Evolutionary conservation across 1,140 invertebrate species (phyloP), one percentile per base, ranked within the genome.

Genomic region (Danaus melanippus): DNA sequence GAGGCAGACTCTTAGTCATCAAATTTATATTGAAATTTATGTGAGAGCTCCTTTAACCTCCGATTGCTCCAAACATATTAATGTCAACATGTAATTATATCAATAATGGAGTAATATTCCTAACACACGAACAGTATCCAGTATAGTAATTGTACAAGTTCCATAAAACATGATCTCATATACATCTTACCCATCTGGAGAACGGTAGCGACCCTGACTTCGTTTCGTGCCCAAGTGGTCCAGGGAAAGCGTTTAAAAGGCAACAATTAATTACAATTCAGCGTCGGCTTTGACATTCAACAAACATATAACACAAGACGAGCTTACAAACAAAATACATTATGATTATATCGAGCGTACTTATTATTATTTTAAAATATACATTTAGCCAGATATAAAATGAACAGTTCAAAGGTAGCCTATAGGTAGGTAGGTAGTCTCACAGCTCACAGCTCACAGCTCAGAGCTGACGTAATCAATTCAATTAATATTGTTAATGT

Each of bases 191-290:
- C 90, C 90, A 90, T 79, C 86, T 88, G 81, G 87, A 91, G 77
- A 91, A 91, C 71, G 90, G 90, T 87, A 90, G 89, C 77, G 89
- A 90, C 88, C 90, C 90, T 90, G 90, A 89, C 90, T 90, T 88
- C 78, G 83, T 73, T 64, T 69, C 62, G 73, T 79, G 83, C 80
- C 83, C 67, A 53, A 66, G 55, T 61, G 53, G 65, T 81, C 77
- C 83, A 79, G 72, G 71, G 78, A 60, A 58, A 81, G 83, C 83
- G 79, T 83, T 84, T 83, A 86, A 84, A 84, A 80, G 83, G 83
- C 83, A 84, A 86, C 65, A 78, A 79, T 86, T 86, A 86, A 84
- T 84, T 86, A 86, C 78, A 83, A 86, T 86, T 79, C 77, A 82
- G 69, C 73, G 66, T 67, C 76, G 67, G 64, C 71, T 60, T 58